A percentile compares a stretch with the other conserved stretches of the same genome.
These are phyloP conservation scores for Agonopterix alstromeriana DNA, from an alignment of 2,888 invertebrate species.

Conservation along the genomic window DNA sequence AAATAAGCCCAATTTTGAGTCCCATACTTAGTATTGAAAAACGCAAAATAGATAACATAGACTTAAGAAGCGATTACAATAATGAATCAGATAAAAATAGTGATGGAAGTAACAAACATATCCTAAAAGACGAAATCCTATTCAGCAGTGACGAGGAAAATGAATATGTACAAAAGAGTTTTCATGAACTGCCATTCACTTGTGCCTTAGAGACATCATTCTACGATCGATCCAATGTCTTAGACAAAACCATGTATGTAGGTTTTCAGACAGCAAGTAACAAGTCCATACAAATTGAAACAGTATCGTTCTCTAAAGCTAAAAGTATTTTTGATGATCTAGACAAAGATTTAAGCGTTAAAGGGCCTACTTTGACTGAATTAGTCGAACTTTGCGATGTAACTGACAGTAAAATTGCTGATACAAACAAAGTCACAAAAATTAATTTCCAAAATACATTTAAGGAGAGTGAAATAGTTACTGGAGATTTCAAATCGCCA, in stretches of 20 bases:
- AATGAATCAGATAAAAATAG: neutral
- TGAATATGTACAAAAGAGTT: slow-evolving; percentile 25
- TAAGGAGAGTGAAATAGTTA: too few relatives aligned
- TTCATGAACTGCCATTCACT: slow-evolving; percentile 47
- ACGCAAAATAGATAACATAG: slow-evolving; percentile 1
- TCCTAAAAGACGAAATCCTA: slow-evolving; percentile 48
- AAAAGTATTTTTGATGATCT: slow-evolving; percentile 36
- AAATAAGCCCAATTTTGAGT: slow-evolving; percentile 14
- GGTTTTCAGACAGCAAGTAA: slow-evolving; percentile 65
- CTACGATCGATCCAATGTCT: slow-evolving; percentile 30
- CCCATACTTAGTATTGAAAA: neutral
- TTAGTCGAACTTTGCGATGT: slow-evolving; percentile 31
- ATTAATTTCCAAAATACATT: too few relatives aligned
- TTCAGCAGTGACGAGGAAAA: slow-evolving; percentile 65
- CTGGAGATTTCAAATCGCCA: too few relatives aligned
- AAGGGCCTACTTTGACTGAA: slow-evolving; percentile 29
- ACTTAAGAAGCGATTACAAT: neutral
- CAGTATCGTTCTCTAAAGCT: slow-evolving; percentile 48
- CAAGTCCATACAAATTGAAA: slow-evolving; percentile 48
- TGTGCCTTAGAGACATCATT: slow-evolving; percentile 49
- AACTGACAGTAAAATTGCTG: too few relatives aligned
- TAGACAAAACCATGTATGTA: slow-evolving; percentile 55
- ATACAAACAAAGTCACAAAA: too few relatives aligned
- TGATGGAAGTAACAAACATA: slow-evolving; percentile 7
- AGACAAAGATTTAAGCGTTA: slow-evolving; percentile 9